Evolutionary conservation across 2,113 vertebrate species (phyloP).

Genomic region (Saccopteryx bilineata): DNA sequence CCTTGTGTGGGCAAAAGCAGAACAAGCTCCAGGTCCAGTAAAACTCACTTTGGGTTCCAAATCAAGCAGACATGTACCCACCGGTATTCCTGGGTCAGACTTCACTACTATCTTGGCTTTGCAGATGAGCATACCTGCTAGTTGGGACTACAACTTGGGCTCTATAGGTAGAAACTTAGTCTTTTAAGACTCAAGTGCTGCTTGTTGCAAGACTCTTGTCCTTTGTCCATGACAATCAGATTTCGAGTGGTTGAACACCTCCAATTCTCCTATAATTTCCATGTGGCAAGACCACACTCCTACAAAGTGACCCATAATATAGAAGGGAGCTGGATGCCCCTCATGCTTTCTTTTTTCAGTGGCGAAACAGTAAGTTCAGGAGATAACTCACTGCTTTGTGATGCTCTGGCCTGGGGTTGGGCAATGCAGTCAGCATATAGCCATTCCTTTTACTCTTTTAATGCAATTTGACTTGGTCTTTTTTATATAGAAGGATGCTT

Average conservation of each 20-base stretch:
- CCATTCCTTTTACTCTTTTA: not conserved
- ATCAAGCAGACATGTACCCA: not conserved
- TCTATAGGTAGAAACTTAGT: not conserved
- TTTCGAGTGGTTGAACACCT: not conserved
- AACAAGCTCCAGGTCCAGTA: not conserved
- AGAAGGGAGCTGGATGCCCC: not conserved
- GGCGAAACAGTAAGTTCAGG: not conserved
- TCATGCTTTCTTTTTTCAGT: not conserved
- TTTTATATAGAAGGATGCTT: not conserved
- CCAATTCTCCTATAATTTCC: not conserved
- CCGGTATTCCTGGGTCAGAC: not conserved
- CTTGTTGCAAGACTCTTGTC: not conserved
- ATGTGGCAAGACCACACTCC: not conserved
- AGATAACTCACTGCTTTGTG: not conserved
- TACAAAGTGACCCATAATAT: not conserved
- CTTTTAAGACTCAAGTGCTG: not conserved
- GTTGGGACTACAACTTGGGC: not conserved
- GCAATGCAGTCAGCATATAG: not conserved
- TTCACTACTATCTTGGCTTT: not conserved
- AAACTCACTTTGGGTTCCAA: not conserved
- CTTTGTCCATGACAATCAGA: not conserved
- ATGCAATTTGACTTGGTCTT: not conserved
- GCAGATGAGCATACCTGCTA: not conserved
- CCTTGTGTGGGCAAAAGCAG: not conserved
- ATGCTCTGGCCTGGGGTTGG: not conserved